Evolutionary conservation across 2,888 invertebrate species (phyloP).

Genomic region (Heterodera filipjevi): DNA sequence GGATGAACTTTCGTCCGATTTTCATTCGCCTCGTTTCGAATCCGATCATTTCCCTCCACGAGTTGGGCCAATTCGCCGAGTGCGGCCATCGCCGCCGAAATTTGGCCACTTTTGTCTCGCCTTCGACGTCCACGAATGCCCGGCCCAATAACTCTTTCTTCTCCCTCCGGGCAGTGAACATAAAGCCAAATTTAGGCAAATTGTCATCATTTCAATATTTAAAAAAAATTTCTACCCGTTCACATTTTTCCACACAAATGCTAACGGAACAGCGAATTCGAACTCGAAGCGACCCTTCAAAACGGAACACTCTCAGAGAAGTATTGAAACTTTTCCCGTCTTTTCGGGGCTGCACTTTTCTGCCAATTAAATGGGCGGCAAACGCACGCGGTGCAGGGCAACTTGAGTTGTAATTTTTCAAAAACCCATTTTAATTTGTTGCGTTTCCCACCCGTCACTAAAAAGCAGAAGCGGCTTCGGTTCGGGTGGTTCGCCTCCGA

Average conservation of each 20-base stretch:
- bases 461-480: slow-evolving; percentile 58
- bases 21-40: slow-evolving; percentile 1
- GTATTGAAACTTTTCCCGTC: slow-evolving; percentile 52
- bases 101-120: slow-evolving; percentile 1
- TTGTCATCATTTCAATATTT: too few species aligned
- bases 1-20: neutral
- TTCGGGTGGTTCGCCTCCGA: slow-evolving; percentile 62
- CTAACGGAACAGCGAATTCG: slow-evolving; percentile 61
- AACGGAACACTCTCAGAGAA: slow-evolving; percentile 61
- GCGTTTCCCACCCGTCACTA: slow-evolving; percentile 54
- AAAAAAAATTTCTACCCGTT: slow-evolving; percentile 30
- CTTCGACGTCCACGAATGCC: slow-evolving; percentile 42
- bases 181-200: neutral
- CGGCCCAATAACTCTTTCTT: slow-evolving; percentile 22
- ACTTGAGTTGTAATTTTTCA: slow-evolving; percentile 36
- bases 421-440: neutral
- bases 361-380: slow-evolving; percentile 50
- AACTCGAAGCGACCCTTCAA: slow-evolving; percentile 63
- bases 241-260: slow-evolving; percentile 54
- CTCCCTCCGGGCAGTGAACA: slow-evolving; percentile 34
- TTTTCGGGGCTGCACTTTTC: slow-evolving; percentile 47
- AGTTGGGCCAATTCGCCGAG: slow-evolving; percentile 40
- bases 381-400: slow-evolving; percentile 60
- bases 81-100: slow-evolving; percentile 27
- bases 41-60: slow-evolving; percentile 38